Evolutionary conservation across 1,140 invertebrate genomes (phyloP).

Genomic region (Cydia splendana): DNA sequence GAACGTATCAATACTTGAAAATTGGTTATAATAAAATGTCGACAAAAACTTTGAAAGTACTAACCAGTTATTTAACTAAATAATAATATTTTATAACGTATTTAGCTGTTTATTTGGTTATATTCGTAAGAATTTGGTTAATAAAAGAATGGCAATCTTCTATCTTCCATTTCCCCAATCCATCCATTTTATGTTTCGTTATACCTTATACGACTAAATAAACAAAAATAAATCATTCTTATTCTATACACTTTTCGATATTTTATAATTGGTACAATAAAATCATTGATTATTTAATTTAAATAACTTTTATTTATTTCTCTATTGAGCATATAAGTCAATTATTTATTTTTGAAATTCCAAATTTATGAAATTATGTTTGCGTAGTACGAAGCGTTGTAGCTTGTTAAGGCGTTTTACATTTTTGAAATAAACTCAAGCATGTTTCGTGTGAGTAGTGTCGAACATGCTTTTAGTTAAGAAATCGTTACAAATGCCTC

Average conservation of each 20-base stretch:
- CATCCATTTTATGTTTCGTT: slow-evolving; percentile 35
- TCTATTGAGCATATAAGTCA: not conserved
- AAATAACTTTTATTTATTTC: not conserved
- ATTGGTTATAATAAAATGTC: slow-evolving; percentile 64
- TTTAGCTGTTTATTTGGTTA: slow-evolving; percentile 32
- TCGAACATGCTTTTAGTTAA: not conserved
- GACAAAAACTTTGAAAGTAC: slow-evolving; percentile 39
- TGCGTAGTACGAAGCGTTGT: not conserved
- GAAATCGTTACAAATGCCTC: not conserved
- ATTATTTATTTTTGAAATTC: slow-evolving; percentile 10
- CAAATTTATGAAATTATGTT: not conserved
- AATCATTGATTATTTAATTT: not conserved
- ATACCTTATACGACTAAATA: not conserved
- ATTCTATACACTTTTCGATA: not conserved
- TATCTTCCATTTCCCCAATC: slow-evolving; percentile 53
- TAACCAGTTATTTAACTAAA: slow-evolving; percentile 42
- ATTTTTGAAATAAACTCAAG: not conserved
- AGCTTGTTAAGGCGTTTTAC: not conserved
- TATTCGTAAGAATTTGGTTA: slow-evolving; percentile 52
- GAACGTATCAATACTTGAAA: slow-evolving; percentile 70
- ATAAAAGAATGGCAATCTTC: slow-evolving; percentile 63
- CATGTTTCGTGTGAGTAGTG: not conserved
- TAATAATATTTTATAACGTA: slow-evolving; percentile 42
- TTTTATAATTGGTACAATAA: not conserved
- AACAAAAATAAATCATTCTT: not conserved